Conservation (phyloP, 1,140 invertebrate species). For the Drosophila sp. region DNA sequence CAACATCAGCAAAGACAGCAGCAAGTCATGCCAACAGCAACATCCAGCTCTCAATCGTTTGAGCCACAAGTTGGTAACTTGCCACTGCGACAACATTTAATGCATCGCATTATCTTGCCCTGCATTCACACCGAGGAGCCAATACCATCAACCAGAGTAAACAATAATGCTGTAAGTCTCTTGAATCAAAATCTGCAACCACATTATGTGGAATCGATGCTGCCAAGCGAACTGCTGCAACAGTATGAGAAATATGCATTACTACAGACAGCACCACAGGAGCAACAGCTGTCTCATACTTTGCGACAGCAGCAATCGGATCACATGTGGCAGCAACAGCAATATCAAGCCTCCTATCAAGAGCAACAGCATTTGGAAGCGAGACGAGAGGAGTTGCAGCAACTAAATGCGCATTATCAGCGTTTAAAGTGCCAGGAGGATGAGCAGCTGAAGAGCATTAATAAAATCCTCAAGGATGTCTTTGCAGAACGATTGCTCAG, state of each 20-base stretch:
- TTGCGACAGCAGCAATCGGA: constrained; percentile 1
- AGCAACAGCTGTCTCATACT: background rate
- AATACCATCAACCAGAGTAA: background rate
- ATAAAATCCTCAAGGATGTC: constrained; percentile 40
- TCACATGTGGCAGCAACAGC: constrained; percentile 13
- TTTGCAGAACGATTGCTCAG: constrained; percentile 21
- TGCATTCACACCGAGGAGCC: background rate
- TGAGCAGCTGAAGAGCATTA: constrained; percentile 41
- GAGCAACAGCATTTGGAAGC: constrained; percentile 28
- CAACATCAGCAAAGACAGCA: constrained; percentile 2
- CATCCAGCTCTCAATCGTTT: background rate
- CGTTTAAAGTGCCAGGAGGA: constrained; percentile 48
- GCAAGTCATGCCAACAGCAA: background rate
- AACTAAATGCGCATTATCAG: constrained; percentile 50
- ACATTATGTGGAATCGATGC: background rate
- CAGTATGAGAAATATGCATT: constrained; percentile 16
- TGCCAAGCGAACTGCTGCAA: background rate
- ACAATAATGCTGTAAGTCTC: constrained; percentile 24
- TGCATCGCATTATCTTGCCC: constrained; percentile 45
- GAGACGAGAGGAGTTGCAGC: constrained; percentile 34
- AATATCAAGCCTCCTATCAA: constrained; percentile 25
- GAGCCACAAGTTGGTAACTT: constrained; percentile 1
- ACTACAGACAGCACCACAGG: background rate
- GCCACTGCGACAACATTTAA: constrained; percentile 22
- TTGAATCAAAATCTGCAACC: constrained; percentile 33